phyloP scores from a whole-genome alignment of 2,797 vertebrate genomes.

The Danio aesculapii region DNA sequence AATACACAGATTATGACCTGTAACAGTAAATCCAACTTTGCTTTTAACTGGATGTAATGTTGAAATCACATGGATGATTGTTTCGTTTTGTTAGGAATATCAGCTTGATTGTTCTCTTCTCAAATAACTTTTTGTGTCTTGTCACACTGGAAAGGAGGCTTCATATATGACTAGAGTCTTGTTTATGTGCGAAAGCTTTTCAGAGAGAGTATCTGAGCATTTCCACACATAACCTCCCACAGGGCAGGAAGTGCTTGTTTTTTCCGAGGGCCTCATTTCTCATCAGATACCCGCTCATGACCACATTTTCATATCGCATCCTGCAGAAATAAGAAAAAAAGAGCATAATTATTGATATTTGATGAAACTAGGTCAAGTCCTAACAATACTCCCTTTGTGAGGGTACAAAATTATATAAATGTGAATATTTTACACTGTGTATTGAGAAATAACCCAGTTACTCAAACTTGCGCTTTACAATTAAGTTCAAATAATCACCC shows the following conservation, averaged over 20 bases:
- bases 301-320: conserved; percentile 35
- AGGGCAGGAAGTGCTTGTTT: conserved; percentile 30
- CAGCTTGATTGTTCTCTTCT: conserved; percentile 20
- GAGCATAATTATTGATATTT: conserved; percentile 44
- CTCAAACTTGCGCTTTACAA: neutral
- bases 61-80: conserved; percentile 9
- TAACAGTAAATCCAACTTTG: conserved; percentile 6
- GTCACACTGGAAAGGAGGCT: conserved; percentile 30
- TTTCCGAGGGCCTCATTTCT: conserved; percentile 38
- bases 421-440: conserved; percentile 14
- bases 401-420: conserved; percentile 1
- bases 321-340: conserved; percentile 49
- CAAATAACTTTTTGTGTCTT: conserved; percentile 7
- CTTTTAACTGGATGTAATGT: conserved; percentile 22
- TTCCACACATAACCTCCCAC: conserved; percentile 30
- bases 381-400: neutral
- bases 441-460: conserved; percentile 29
- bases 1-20: conserved; percentile 4
- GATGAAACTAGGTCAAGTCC: conserved; percentile 9
- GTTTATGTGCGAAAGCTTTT: conserved; percentile 30
- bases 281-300: conserved; percentile 22
- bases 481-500: conserved; percentile 33
- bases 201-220: conserved; percentile 27
- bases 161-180: conserved; percentile 39
- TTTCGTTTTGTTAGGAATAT: neutral